Base-by-base conservation (phyloP, 2,888 invertebrate genomes). In the Trypoxylon attenuatum region DNA sequence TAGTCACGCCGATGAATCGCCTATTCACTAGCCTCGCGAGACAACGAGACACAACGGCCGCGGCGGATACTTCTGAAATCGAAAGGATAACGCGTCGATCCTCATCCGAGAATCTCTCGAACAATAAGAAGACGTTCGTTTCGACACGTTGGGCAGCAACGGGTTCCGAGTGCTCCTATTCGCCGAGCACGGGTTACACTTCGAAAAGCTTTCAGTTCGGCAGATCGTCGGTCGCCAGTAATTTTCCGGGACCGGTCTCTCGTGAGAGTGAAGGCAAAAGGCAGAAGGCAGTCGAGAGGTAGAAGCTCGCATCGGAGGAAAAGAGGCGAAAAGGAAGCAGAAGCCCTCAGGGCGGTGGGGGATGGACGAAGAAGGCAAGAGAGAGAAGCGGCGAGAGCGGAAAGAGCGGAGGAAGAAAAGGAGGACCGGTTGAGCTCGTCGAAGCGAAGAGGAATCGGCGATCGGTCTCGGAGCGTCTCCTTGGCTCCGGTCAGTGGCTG, bases 401-500 rank as follows among this genome's bases (percentile, higher is more conserved):
- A 3, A n/a, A n/a, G 33, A 13, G 33, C 5, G 6, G 2, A 10
- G 33, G 33, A 13, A 49, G 33, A 33, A 39, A 15, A 27, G 22
- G 41, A 60, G 53, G 76, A 74, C 77, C 68, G 75, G 79, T 77
- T 75, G 66, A 54, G 78, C 76, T 78, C 78, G 79, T 74, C 72
- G 69, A 29, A 72, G 67, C 74, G 77, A 76, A 79, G 47, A 66
- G 59, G 67, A 69, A 71, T 70, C 79, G 76, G 70, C 80, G 82
- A 83, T 83, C 77, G 82, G n/a, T n/a, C 81, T 81, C 78, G 77
- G 56, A 79, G 82, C 80, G 80, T 81, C 83, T 85, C 83, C 80
- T 80, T 78, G 81, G 77, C 81, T 82, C 79, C 83, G 84, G 83
- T 84, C 84, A 85, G 79, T 83, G 84, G 68, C 76, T 76, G 75